Evolutionary conservation across 2,888 invertebrate genomes (phyloP).

Genomic region (Phragmatobia fuliginosa): DNA sequence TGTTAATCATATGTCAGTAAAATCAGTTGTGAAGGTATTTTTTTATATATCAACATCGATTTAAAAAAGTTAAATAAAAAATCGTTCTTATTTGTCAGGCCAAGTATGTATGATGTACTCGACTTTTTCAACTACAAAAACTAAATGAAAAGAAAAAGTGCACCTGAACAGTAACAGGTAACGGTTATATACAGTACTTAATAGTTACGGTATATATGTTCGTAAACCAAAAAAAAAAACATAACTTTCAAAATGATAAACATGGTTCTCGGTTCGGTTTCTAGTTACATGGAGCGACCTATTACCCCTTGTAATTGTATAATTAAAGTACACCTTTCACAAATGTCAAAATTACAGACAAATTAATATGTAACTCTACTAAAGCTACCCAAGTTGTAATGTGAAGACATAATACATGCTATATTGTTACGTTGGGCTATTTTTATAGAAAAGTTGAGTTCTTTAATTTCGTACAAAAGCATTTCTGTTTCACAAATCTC

Average conservation of each 20-base stretch:
- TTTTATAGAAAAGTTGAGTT: conserved; percentile 24
- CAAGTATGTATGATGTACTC: neutral
- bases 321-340: neutral
- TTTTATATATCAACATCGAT: neutral
- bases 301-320: neutral
- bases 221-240: neutral
- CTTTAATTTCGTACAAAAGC: conserved; percentile 29
- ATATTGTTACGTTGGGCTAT: conserved; percentile 14
- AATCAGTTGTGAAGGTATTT: too few species aligned
- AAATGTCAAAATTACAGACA: neutral
- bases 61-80: neutral
- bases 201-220: neutral
- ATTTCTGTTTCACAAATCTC: conserved; percentile 40
- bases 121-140: too few species aligned
- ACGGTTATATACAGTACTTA: too few species aligned
- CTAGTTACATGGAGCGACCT: neutral
- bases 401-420: conserved; percentile 7
- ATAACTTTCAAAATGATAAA: neutral
- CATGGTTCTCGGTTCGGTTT: neutral
- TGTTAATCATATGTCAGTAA: too few species aligned
- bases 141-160: neutral
- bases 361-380: neutral
- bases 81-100: neutral
- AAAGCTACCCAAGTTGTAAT: neutral
- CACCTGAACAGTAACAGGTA: too few species aligned